A percentile compares a stretch with the other conserved stretches of the same genome.
These are phyloP conservation scores for Alosa alosa DNA, from an alignment of 2,113 vertebrate genomes.

Conservation along the genomic window DNA sequence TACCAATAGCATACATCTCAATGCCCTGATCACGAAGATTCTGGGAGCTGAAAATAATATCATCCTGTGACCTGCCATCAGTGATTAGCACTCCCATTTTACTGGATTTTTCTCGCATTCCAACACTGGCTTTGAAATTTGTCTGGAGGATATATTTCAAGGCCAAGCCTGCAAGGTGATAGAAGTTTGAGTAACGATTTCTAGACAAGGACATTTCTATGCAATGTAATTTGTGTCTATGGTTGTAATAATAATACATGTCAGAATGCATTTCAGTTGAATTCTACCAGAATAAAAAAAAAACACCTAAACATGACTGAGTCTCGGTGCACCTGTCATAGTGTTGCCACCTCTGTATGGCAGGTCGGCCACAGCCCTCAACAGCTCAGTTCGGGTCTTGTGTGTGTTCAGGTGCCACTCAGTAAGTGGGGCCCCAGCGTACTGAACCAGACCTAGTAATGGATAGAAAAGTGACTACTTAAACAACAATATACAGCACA, in stretches of 20 bases:
- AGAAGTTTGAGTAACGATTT: neutral
- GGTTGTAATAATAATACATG: no score
- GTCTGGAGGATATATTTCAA: constrained; percentile 90
- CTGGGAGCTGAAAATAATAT: constrained; percentile 63
- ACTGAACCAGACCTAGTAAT: constrained; percentile 86
- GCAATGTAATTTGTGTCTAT: no score
- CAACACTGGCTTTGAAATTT: constrained; percentile 84
- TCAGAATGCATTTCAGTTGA: no score
- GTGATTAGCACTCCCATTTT: constrained; percentile 96
- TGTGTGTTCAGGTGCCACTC: constrained; percentile 92
- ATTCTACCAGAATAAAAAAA: no score
- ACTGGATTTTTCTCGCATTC: constrained; percentile 83
- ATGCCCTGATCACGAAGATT: constrained; percentile 80
- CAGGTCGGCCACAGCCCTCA: constrained; percentile 44
- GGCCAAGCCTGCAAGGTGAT: constrained; percentile 79
- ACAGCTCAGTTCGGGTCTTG: constrained; percentile 75
- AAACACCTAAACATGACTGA: no score
- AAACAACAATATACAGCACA: neutral
- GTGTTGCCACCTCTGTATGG: no score
- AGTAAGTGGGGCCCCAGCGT: constrained; percentile 95
- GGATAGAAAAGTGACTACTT: neutral
- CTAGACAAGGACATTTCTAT: no score
- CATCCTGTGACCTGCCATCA: constrained; percentile 63
- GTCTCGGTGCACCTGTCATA: no score
- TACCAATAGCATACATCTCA: constrained; percentile 92